These are phyloP conservation scores for Azemiops feae DNA, from an alignment of 2,113 vertebrate genomes.

Conservation along the genomic window DNA sequence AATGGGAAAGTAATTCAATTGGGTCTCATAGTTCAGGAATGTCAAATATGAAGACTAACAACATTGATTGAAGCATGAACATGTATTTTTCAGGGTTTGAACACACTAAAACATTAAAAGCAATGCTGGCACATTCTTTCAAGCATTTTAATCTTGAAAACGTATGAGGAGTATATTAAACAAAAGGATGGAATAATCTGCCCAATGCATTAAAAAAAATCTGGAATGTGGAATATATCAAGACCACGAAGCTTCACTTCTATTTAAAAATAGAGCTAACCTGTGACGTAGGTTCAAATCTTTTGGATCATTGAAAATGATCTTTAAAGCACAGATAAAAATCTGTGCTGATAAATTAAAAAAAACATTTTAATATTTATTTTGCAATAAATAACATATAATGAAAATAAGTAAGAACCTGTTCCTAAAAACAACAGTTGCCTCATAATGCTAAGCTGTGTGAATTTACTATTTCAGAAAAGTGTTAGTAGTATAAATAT, in stretches of 20 bases:
- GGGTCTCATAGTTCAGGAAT: not conserved
- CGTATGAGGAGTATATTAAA: not conserved
- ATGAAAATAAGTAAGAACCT: conserved; percentile 12
- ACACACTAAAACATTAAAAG: not conserved
- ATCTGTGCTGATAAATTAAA: conserved; percentile 2
- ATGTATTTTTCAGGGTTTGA: not conserved
- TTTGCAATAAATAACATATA: not conserved
- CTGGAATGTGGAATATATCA: not conserved
- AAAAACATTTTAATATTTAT: not conserved
- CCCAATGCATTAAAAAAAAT: not conserved
- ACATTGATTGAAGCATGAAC: not conserved
- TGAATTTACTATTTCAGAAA: not conserved
- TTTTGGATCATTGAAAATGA: not conserved
- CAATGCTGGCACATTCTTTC: not conserved
- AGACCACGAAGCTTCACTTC: not conserved
- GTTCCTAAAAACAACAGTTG: not conserved
- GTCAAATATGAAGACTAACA: not conserved
- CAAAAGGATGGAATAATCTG: not conserved
- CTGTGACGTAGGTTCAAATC: not conserved
- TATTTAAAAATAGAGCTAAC: not conserved
- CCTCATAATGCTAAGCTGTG: not conserved
- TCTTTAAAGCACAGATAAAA: not conserved
- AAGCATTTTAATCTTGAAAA: not conserved
- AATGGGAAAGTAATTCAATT: not conserved
- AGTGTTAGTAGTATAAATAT: not conserved